Percentiles rank a stretch among this genome's conserved stretches.
phyloP scores from a whole-genome alignment of 1,140 invertebrate genomes.

The Leptinotarsa undecemlineata region DNA sequence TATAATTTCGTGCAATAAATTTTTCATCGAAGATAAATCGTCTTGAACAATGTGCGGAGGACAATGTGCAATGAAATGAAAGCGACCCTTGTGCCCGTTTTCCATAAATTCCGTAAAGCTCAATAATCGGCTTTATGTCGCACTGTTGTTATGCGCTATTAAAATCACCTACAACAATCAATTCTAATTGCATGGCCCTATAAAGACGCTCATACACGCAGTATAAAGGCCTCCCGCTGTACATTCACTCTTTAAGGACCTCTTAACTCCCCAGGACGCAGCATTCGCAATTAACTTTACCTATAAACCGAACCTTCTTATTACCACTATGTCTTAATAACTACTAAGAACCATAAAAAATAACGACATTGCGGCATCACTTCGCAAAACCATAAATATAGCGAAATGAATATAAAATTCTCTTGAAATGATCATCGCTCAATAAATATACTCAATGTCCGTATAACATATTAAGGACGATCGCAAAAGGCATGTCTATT shows the following conservation, averaged over 20 bases:
- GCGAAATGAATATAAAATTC: constrained; percentile 17
- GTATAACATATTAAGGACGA: neutral
- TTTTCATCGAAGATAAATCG: constrained; percentile 10
- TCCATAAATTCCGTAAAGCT: constrained; percentile 47
- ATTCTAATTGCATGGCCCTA: constrained; percentile 55
- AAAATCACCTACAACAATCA: constrained; percentile 55
- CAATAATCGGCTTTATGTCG: constrained; percentile 51
- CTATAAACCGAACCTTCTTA: constrained; percentile 48
- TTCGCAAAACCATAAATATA: constrained; percentile 16
- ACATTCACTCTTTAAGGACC: constrained; percentile 49
- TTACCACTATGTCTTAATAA: constrained; percentile 48
- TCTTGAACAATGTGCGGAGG: constrained; percentile 3
- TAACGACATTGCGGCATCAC: constrained; percentile 13
- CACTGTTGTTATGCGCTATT: constrained; percentile 45
- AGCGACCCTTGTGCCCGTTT: constrained; percentile 22
- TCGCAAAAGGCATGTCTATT: too few relatives aligned
- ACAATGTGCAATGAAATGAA: constrained; percentile 18
- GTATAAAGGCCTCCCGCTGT: constrained; percentile 50
- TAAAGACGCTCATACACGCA: constrained; percentile 47
- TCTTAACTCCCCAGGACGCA: constrained; percentile 48
- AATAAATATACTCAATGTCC: neutral
- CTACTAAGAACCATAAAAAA: constrained; percentile 32
- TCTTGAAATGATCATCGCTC: constrained; percentile 10
- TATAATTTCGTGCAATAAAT: neutral
- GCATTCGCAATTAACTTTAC: constrained; percentile 48